Conservation (phyloP, 2,888 invertebrate genomes). For the Psylliodes chrysocephalus region DNA sequence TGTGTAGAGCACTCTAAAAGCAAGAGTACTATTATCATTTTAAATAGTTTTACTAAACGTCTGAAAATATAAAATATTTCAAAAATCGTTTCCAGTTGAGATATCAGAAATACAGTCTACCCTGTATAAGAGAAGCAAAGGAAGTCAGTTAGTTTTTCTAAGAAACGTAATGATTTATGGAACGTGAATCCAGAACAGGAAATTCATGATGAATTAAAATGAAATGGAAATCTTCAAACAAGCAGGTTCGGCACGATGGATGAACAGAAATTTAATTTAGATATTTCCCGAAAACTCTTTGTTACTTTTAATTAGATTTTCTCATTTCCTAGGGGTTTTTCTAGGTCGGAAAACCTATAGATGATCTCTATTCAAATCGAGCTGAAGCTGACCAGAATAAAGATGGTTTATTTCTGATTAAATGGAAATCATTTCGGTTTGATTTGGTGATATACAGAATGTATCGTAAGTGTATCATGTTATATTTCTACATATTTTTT, state of each 20-base stretch:
- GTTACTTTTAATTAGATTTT: constrained; percentile 37
- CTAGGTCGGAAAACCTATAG: constrained; percentile 12
- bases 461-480: too few species aligned
- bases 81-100: too few species aligned
- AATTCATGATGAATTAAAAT: constrained; percentile 33
- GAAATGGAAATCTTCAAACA: constrained; percentile 31
- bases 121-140: neutral
- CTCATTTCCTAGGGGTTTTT: constrained; percentile 28
- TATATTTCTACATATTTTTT: too few species aligned
- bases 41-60: too few species aligned
- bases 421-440: too few species aligned
- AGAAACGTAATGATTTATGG: constrained; percentile 15
- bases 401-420: too few species aligned
- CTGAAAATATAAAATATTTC: too few species aligned
- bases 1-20: too few species aligned
- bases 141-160: constrained; percentile 17
- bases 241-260: constrained; percentile 31
- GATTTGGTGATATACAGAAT: too few species aligned
- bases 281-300: constrained; percentile 35
- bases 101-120: too few species aligned
- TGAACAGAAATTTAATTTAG: constrained; percentile 35
- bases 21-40: too few species aligned
- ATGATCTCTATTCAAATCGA: constrained; percentile 7
- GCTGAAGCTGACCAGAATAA: constrained; percentile 4
- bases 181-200: constrained; percentile 16